phyloP scores from a whole-genome alignment of 2,888 invertebrate species.

The Muschampia plurimacula region DNA sequence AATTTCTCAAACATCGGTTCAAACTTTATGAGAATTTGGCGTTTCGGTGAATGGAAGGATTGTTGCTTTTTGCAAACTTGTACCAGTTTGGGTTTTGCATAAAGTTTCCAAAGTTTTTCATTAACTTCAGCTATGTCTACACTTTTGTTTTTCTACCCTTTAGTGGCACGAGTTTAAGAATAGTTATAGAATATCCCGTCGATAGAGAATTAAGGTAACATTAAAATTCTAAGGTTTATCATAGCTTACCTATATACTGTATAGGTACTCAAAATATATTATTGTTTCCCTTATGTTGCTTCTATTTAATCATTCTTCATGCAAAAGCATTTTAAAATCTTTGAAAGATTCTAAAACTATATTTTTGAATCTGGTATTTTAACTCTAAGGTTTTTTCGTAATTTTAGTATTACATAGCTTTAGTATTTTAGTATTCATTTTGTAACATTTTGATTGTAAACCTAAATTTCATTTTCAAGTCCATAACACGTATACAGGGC shows the following conservation, averaged over 20 bases:
- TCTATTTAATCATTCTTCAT: neutral
- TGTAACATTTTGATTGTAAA: too few species aligned
- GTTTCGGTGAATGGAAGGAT: slow-evolving; percentile 23
- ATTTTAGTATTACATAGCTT: too few species aligned
- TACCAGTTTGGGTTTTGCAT: slow-evolving; percentile 28
- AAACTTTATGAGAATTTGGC: slow-evolving; percentile 20
- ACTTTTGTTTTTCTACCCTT: slow-evolving; percentile 3
- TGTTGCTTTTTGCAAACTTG: slow-evolving; percentile 41
- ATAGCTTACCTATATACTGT: neutral
- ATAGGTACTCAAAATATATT: neutral
- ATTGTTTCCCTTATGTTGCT: neutral
- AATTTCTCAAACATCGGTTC: slow-evolving; percentile 39
- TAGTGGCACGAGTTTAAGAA: neutral
- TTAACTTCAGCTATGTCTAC: slow-evolving; percentile 19
- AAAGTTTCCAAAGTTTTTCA: slow-evolving; percentile 22
- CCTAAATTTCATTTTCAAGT: too few species aligned
- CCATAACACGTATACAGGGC: too few species aligned
- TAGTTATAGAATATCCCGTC: neutral
- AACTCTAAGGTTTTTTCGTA: too few species aligned
- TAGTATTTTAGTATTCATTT: too few species aligned
- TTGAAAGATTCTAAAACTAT: neutral
- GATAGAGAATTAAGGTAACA: neutral
- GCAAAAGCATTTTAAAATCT: neutral
- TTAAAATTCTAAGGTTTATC: neutral
- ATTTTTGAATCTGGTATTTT: too few species aligned